phyloP scores from a whole-genome alignment of 2,888 invertebrate species.

The Parthenolecanium corni region DNA sequence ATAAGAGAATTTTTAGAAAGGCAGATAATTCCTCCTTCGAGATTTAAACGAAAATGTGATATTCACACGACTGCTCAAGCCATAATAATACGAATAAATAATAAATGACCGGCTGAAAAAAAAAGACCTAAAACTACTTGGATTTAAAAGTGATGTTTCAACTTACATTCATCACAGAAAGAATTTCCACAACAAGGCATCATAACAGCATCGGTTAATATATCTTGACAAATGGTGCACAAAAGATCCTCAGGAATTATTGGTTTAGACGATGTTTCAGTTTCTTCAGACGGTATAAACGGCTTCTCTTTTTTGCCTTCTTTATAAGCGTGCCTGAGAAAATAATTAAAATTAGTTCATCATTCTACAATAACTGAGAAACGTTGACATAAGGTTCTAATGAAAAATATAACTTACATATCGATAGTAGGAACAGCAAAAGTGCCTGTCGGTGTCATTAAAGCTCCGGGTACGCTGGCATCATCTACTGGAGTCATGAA shows the following conservation, averaged over 20 bases:
- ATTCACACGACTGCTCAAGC: no score
- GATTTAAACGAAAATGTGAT: no score
- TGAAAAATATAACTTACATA: slow-evolving; percentile 49
- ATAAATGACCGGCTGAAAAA: not conserved
- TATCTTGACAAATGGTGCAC: slow-evolving; percentile 83
- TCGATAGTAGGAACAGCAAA: slow-evolving; percentile 82
- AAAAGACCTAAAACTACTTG: not conserved
- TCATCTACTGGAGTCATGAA: slow-evolving; percentile 90
- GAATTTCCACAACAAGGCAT: slow-evolving; percentile 97
- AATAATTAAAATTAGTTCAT: not conserved
- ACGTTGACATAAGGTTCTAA: no score
- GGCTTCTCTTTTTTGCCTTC: slow-evolving; percentile 58
- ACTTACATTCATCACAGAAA: slow-evolving; percentile 95
- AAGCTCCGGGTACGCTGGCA: slow-evolving; percentile 76
- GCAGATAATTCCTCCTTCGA: not conserved
- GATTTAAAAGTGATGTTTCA: not conserved
- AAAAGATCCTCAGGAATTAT: slow-evolving; percentile 76
- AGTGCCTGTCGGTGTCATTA: slow-evolving; percentile 76
- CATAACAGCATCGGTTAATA: slow-evolving; percentile 91
- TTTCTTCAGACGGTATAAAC: slow-evolving; percentile 45
- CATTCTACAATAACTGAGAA: not conserved
- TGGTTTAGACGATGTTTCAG: slow-evolving; percentile 45
- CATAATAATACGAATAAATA: no score
- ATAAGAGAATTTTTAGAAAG: not conserved
- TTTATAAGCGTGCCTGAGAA: slow-evolving; percentile 62